These are phyloP conservation scores for Micrasema longulum DNA, from an alignment of 1,140 invertebrate species.

Conservation along the genomic window DNA sequence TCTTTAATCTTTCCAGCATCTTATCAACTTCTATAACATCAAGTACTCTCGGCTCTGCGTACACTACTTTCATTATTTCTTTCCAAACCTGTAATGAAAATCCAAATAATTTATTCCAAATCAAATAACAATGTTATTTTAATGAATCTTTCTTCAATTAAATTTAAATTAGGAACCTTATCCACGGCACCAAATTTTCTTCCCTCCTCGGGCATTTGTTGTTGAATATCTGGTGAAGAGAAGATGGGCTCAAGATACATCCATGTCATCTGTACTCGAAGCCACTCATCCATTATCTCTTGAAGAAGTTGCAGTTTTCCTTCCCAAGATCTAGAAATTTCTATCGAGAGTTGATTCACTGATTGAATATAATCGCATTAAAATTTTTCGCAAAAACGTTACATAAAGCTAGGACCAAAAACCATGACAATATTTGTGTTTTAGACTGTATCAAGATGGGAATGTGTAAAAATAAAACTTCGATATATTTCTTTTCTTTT, in stretches of 20 bases:
- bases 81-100: slow-evolving; percentile 79
- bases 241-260: slow-evolving; percentile 98
- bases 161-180: slow-evolving; percentile 69
- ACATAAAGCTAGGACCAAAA: background rate
- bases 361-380: background rate
- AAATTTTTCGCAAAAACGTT: no score
- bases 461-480: no score
- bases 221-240: slow-evolving; percentile 96
- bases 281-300: slow-evolving; percentile 96
- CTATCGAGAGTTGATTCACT: slow-evolving; percentile 13
- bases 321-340: slow-evolving; percentile 79
- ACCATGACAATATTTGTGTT: background rate
- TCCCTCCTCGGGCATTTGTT: slow-evolving; percentile 91
- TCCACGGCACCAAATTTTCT: slow-evolving; percentile 91
- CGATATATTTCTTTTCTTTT: no score
- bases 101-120: slow-evolving; percentile 17
- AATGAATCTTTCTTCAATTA: background rate
- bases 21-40: slow-evolving; percentile 91
- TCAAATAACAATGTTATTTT: background rate
- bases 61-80: slow-evolving; percentile 92
- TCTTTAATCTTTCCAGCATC: slow-evolving; percentile 91
- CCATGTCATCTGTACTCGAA: slow-evolving; percentile 96
- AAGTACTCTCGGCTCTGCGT: slow-evolving; percentile 84
- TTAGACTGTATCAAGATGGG: no score
- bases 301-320: slow-evolving; percentile 80